These are phyloP conservation scores for Oikopleura dioica DNA, from an alignment of 23 tunicate genomes.

Conservation along the genomic window DNA sequence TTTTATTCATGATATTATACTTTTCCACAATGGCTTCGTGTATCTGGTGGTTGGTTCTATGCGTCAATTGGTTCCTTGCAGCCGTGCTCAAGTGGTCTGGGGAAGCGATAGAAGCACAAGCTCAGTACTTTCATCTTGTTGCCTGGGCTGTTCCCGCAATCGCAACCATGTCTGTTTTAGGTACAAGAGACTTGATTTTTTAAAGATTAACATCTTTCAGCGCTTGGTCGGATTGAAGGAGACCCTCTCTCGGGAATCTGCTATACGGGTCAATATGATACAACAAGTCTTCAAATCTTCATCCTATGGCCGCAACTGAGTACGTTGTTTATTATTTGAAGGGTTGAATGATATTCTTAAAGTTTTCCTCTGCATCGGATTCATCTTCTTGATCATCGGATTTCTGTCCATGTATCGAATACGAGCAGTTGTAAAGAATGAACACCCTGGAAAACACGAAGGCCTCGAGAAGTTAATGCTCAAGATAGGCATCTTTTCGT, in stretches of 20 bases:
- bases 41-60: constrained; percentile 87
- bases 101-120: constrained; percentile 53
- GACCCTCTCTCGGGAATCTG: not conserved
- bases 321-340: not conserved
- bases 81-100: constrained; percentile 88
- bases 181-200: not conserved
- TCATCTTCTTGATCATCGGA: not conserved
- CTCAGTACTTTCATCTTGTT: constrained; percentile 64
- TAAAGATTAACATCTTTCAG: not conserved
- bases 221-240: not conserved
- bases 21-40: constrained; percentile 92
- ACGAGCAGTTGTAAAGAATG: not conserved
- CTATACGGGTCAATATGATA: not conserved
- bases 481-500: not conserved
- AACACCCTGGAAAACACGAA: not conserved
- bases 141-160: constrained; percentile 78
- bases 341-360: not conserved
- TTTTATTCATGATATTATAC: constrained; percentile 69
- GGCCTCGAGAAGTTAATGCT: not conserved
- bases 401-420: not conserved
- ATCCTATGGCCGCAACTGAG: not conserved
- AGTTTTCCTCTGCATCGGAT: not conserved
- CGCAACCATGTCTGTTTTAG: constrained; percentile 42
- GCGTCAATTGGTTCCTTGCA: constrained; percentile 86
- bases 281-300: not conserved